Evolutionary conservation across 2,888 invertebrate genomes (phyloP), one percentile per base, ranked within the genome.

Genomic region (Lathronympha strigana): DNA sequence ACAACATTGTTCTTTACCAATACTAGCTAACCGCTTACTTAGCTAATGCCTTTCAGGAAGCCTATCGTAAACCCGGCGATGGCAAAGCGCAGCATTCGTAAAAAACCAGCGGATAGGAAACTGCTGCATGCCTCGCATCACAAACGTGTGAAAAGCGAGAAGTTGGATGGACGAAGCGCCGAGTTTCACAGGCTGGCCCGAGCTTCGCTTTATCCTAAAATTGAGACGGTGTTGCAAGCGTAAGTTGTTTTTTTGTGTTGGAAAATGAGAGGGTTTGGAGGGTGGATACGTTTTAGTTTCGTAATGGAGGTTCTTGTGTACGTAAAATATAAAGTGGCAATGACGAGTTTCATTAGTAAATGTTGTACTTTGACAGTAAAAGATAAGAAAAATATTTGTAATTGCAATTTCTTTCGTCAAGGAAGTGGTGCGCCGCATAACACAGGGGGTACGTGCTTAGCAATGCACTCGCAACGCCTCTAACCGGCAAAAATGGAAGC

Each of bases 181-280:
- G 93, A 93, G 74, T 93, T 94, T 80, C 95, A 95, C 82, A 93
- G 95, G 71, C 90, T 92, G 71, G 94, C 93, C 72, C 92, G 95
- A 71, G 88, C 93, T 61, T 92, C 93, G 69, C 88, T 95, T 60
- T 95, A 94, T 81, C 90, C 87, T 72, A 95, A 94, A 88, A 88
- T 95, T 69, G 94, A 95, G 83, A 89, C 91, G 72, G 89, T 95
- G 83, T 84, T 95, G 61, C 89, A 90, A 72, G 93, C 94, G 95
- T 95, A 82, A 81, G 94, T 93, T 71, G 13, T 49, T 9, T 19
- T 43, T 9, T 11, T 8, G 3, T 19, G 6, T 40, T 40, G 5
- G 15, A 2, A 40, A 40, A 17, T 17, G 4, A 6, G 40, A 17
- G 23, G n/a, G 1, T 69, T 51, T 49, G 4, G 15, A 2, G 33